A percentile compares a stretch with the other conserved stretches of the same genome.
These are phyloP conservation scores for Bombus sibiricus DNA, from an alignment of 1,140 invertebrate species.

Conservation along the genomic window DNA sequence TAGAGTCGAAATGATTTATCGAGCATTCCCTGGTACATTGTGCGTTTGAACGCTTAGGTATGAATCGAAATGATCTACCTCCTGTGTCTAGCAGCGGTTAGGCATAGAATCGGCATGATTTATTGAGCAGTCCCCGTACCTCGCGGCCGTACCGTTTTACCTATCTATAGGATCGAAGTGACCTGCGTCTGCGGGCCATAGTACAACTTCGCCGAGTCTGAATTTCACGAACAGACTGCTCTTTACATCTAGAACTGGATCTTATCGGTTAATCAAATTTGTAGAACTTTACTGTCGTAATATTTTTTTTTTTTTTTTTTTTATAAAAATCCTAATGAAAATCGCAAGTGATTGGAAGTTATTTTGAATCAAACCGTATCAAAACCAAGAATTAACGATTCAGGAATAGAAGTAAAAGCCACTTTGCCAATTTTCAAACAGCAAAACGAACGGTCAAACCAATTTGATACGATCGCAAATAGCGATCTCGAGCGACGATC, in stretches of 20 bases:
- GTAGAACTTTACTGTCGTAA: neutral
- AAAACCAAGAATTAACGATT: neutral
- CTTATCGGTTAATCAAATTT: neutral
- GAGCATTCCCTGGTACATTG: neutral
- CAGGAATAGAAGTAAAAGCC: neutral
- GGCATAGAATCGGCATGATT: neutral
- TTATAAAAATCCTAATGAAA: too few relatives aligned
- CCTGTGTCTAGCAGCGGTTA: neutral
- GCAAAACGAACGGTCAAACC: neutral
- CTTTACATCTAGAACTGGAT: neutral
- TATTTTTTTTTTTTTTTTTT: neutral
- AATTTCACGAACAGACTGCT: neutral
- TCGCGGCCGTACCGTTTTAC: neutral
- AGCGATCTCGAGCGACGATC: neutral
- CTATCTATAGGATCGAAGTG: neutral
- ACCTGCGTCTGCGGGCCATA: neutral
- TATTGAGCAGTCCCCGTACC: neutral
- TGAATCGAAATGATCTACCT: conserved; percentile 7
- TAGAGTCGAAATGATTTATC: conserved; percentile 3
- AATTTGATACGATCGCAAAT: too few relatives aligned
- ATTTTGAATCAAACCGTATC: too few relatives aligned
- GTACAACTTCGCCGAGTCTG: too few relatives aligned
- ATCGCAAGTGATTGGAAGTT: too few relatives aligned
- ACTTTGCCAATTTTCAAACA: neutral
- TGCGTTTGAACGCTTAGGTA: neutral